phyloP scores from a whole-genome alignment of 2,797 vertebrate genomes.

The Acanthurus tractus region DNA sequence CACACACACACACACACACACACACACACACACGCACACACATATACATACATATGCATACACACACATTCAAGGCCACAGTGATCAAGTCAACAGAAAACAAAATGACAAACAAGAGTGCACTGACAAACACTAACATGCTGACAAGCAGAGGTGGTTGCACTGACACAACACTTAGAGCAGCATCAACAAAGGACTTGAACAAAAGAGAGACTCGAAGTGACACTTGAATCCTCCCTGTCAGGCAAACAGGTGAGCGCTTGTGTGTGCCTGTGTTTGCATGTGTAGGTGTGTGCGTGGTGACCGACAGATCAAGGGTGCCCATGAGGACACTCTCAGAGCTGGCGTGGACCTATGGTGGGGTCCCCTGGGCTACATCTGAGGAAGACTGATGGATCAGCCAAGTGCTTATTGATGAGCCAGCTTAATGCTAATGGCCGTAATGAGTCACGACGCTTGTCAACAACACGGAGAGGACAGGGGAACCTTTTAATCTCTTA shows the following conservation, averaged over 20 bases:
- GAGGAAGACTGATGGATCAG: conserved; percentile 77
- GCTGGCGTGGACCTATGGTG: conserved; percentile 45
- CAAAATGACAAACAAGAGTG: conserved; percentile 51
- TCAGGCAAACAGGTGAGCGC: conserved; percentile 35
- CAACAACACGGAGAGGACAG: conserved; percentile 76
- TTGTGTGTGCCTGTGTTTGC: background rate
- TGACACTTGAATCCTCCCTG: conserved; percentile 43
- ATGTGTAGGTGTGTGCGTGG: background rate
- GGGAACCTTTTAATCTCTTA: conserved; percentile 85
- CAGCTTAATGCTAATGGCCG: conserved; percentile 83
- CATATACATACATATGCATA: conserved; percentile 5
- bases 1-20: conserved; percentile 20
- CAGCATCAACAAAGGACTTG: conserved; percentile 36
- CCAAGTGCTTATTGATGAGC: conserved; percentile 84
- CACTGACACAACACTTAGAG: conserved; percentile 44
- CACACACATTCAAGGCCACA: conserved; percentile 26
- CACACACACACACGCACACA: conserved; percentile 23
- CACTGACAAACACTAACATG: conserved; percentile 42
- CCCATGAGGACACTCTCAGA: conserved; percentile 17
- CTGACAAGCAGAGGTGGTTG: conserved; percentile 50
- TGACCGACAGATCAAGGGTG: conserved; percentile 60
- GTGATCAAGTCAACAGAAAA: conserved; percentile 53
- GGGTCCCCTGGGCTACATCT: conserved; percentile 67
- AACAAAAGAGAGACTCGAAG: conserved; percentile 14
- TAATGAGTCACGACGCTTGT: conserved; percentile 83